phyloP scores from a whole-genome alignment of 1,140 invertebrate genomes.

The Cataglyphis hispanica region DNA sequence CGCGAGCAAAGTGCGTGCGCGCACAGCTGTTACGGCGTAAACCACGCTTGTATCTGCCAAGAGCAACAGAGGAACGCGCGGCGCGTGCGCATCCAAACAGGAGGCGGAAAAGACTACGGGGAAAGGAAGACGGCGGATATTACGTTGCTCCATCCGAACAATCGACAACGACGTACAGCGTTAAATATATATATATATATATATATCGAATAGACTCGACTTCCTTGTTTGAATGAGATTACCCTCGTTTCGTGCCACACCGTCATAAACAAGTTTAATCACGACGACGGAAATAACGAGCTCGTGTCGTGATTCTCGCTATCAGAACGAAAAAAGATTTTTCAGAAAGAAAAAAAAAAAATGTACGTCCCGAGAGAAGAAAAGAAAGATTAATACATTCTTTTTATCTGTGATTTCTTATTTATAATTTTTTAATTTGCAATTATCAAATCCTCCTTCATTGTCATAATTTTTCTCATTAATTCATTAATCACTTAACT shows the following conservation, averaged over 20 bases:
- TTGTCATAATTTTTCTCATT: neutral
- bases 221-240: conserved; percentile 38
- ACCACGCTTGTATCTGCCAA: conserved; percentile 75
- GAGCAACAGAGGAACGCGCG: conserved; percentile 71
- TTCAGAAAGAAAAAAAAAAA: neutral
- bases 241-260: conserved; percentile 34
- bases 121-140: conserved; percentile 44
- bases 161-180: conserved; percentile 30
- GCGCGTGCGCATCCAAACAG: conserved; percentile 34
- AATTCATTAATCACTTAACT: neutral
- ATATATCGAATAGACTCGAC: neutral
- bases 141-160: conserved; percentile 42
- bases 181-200: conserved; percentile 48
- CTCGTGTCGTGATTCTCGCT: neutral
- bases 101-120: conserved; percentile 63
- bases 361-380: neutral
- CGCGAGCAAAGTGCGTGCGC: conserved; percentile 78
- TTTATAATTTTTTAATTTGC: no score
- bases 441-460: neutral
- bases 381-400: conserved; percentile 21
- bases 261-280: conserved; percentile 74
- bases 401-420: no score
- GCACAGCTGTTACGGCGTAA: conserved; percentile 81
- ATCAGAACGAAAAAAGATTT: neutral
- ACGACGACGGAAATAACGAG: conserved; percentile 64